A percentile compares a stretch with the other conserved stretches of the same genome.
Conservation (phyloP, 2,797 vertebrate species). For the Zenarchopterus dispar region DNA sequence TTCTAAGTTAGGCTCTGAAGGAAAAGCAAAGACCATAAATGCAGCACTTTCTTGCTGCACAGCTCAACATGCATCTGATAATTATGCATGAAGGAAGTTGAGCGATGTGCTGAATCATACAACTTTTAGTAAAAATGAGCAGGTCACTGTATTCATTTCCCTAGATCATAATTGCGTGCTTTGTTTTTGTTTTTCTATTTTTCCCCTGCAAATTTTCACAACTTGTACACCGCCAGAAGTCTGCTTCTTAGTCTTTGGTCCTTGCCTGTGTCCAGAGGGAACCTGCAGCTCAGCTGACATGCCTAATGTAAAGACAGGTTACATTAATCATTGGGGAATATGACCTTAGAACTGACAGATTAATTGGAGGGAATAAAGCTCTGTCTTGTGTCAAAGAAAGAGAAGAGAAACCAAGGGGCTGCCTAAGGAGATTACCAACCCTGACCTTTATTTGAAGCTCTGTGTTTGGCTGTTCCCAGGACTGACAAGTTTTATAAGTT, state of each 20-base stretch:
- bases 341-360: slow-evolving; percentile 82
- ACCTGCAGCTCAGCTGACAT: slow-evolving; percentile 59
- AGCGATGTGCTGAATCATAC: slow-evolving; percentile 42
- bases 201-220: slow-evolving; percentile 17
- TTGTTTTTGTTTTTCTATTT: too few relatives aligned
- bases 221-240: neutral
- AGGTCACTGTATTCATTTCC: slow-evolving; percentile 37
- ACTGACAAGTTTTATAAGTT: slow-evolving; percentile 71
- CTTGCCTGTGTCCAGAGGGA: slow-evolving; percentile 56
- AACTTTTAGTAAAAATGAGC: slow-evolving; percentile 29
- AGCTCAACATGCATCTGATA: slow-evolving; percentile 20
- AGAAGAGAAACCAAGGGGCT: slow-evolving; percentile 65
- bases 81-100: slow-evolving; percentile 33
- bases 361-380: slow-evolving; percentile 78
- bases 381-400: slow-evolving; percentile 69
- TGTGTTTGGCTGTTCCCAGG: slow-evolving; percentile 58
- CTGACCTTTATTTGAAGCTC: slow-evolving; percentile 75
- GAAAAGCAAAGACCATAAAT: too few relatives aligned
- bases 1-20: too few relatives aligned
- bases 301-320: slow-evolving; percentile 78
- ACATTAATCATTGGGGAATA: slow-evolving; percentile 78
- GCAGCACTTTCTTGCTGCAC: too few relatives aligned
- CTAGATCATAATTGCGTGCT: neutral
- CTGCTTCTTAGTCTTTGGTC: slow-evolving; percentile 37
- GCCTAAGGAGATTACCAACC: slow-evolving; percentile 75